Evolutionary conservation across 2,797 vertebrate species (phyloP), one percentile per base, ranked within the genome.

Genomic region (Enteromius mattozi): DNA sequence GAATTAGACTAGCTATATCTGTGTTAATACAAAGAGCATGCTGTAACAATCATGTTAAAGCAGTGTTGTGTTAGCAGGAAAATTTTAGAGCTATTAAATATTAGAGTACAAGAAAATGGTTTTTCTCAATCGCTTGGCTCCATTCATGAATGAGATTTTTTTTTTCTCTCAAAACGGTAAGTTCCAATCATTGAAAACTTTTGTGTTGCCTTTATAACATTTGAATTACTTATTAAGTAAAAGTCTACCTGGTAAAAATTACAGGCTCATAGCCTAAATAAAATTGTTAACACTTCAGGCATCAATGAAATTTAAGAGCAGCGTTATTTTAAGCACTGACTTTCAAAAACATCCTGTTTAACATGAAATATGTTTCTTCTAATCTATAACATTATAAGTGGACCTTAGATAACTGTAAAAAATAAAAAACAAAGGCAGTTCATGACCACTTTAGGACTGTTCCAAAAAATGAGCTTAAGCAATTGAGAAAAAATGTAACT

Each of bases 41-140:
- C 91, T 33, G 33, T 93, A 89, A 84, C 33, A 93, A 87, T 89
- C 91, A 86, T 92, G 95, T 95, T 95, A 95, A 94, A 92, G 61
- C 74, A 68, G 89, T 92, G 72, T 35, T 24, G 54, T 74, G 80
- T 88, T 77, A 66, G 61, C 45, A 77, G 47, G 65, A 76, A 84
- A 82, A 78, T 54, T 63, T 63, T 33, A n/a, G 17, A 27, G 78
- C 30, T 78, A n/a, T 72, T 78, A 63, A 71, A n/a, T 61, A 83
- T 69, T 83, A 69, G 74, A 69, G n/a, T 69, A 47, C 6, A 77
- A 83, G 13, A 77, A 12, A 68, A 54, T 5, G 45, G 7, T 68
- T 68, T 77, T 49, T 61, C 75, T 42, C 54, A 24, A 42, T 61
- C 0, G 37, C 37, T 78, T 61, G 54, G 75, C 75, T 78, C 21